These are phyloP conservation scores for Drosophila aldrichi DNA, from an alignment of 2,888 invertebrate genomes.

Conservation along the genomic window DNA sequence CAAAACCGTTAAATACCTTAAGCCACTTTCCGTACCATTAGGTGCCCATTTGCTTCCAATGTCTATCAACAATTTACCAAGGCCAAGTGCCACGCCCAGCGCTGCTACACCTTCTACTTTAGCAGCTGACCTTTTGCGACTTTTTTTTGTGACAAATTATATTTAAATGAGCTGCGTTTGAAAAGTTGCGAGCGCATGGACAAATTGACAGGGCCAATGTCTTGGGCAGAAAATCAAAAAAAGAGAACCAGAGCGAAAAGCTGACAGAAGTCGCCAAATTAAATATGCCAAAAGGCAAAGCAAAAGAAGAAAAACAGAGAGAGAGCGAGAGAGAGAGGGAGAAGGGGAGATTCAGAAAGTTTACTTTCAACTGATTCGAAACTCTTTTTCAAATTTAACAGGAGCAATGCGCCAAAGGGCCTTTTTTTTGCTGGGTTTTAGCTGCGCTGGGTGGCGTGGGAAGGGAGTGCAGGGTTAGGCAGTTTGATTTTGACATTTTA, in stretches of 20 bases:
- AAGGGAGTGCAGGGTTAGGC: neutral
- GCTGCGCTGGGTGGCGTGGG: neutral
- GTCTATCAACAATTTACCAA: neutral
- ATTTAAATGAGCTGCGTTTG: conserved; percentile 78
- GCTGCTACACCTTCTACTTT: neutral
- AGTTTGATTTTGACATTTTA: conserved; percentile 38
- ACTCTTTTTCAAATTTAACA: conserved; percentile 48
- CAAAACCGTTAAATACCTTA: neutral
- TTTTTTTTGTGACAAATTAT: conserved; percentile 68
- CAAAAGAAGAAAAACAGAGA: conserved; percentile 43
- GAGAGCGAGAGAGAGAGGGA: conserved; percentile 38
- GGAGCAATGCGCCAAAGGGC: conserved; percentile 6
- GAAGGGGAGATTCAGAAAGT: conserved; percentile 57
- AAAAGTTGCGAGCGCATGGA: conserved; percentile 61
- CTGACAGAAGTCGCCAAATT: conserved; percentile 68
- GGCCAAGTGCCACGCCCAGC: neutral
- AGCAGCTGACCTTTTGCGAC: conserved; percentile 23
- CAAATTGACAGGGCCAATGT: conserved; percentile 63
- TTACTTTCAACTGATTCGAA: conserved; percentile 49
- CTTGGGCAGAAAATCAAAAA: conserved; percentile 15
- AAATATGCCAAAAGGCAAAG: conserved; percentile 72
- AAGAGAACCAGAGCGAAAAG: conserved; percentile 9
- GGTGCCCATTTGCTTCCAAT: neutral
- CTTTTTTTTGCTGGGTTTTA: conserved; percentile 1
- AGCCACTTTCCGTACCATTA: conserved; percentile 3